Evolutionary conservation across 1,140 invertebrate genomes (phyloP).

Genomic region (Drosophila bocki): DNA sequence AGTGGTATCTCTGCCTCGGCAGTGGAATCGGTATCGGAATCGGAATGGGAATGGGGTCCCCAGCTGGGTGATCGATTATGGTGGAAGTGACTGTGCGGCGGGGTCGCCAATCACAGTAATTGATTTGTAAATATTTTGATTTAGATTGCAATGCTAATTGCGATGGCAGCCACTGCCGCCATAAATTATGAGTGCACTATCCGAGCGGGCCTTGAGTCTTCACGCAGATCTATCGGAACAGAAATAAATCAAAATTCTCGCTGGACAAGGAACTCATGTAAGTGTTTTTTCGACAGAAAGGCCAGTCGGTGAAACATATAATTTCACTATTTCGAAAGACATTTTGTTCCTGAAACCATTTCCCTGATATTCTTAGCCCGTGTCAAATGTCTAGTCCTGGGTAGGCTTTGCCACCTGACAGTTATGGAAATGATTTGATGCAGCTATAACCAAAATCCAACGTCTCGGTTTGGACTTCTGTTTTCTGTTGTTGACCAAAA

Average conservation of each 20-base stretch:
- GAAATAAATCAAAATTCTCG: conserved; percentile 33
- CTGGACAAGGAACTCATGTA: neutral
- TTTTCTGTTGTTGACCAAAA: neutral
- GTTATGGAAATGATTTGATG: neutral
- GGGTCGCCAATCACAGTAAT: conserved; percentile 73
- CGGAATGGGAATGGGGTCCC: conserved; percentile 17
- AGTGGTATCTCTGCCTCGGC: conserved; percentile 12
- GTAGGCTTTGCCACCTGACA: neutral
- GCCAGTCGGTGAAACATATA: neutral
- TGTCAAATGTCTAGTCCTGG: neutral
- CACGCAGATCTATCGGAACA: conserved; percentile 40
- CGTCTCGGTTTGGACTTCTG: too few relatives aligned
- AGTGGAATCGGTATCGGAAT: conserved; percentile 19
- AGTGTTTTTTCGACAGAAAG: neutral
- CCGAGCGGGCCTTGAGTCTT: conserved; percentile 30
- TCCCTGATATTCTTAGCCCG: neutral
- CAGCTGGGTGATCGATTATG: conserved; percentile 79
- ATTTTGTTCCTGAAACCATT: neutral
- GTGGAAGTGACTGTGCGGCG: conserved; percentile 62
- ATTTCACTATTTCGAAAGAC: neutral
- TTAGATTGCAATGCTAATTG: conserved; percentile 71
- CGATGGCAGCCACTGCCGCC: conserved; percentile 43
- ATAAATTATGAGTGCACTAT: conserved; percentile 58
- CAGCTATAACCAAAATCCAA: neutral
- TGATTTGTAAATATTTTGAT: conserved; percentile 82